Evolutionary conservation across 1,140 invertebrate genomes (phyloP).

Genomic region (Drosophila pachea): DNA sequence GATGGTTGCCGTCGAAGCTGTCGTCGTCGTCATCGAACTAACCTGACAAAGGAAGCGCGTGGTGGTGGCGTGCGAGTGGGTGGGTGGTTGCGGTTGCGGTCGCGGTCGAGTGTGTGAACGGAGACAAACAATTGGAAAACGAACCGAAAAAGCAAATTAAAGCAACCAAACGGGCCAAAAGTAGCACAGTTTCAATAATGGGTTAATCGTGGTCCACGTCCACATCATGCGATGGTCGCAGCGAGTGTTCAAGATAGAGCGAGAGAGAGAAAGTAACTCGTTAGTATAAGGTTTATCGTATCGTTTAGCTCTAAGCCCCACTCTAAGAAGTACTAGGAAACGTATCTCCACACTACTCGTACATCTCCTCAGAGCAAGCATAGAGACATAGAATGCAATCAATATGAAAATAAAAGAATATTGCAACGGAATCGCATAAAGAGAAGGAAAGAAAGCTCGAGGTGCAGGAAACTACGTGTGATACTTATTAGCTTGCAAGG

Average conservation of each 20-base stretch:
- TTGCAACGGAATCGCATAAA: not conserved
- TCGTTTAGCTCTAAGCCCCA: no score
- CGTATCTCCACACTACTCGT: no score
- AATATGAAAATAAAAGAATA: no score
- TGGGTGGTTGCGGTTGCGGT: no score
- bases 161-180: slow-evolving; percentile 38
- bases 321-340: no score
- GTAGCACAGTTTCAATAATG: slow-evolving; percentile 21
- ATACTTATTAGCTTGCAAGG: not conserved
- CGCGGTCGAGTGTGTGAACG: slow-evolving; percentile 83
- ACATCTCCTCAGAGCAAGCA: no score
- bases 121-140: slow-evolving; percentile 83
- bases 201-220: slow-evolving; percentile 83
- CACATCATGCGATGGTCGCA: slow-evolving; percentile 85
- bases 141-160: slow-evolving; percentile 43
- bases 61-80: slow-evolving; percentile 87
- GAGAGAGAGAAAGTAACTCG: slow-evolving; percentile 29
- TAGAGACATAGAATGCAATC: no score
- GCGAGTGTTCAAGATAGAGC: slow-evolving; percentile 70
- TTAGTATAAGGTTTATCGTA: slow-evolving; percentile 28
- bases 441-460: not conserved
- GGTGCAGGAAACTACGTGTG: not conserved
- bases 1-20: slow-evolving; percentile 47
- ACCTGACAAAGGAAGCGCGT: slow-evolving; percentile 89
- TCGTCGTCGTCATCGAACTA: slow-evolving; percentile 90